Evolutionary conservation across 2,888 invertebrate species (phyloP).

Genomic region (Aphrophora alni): DNA sequence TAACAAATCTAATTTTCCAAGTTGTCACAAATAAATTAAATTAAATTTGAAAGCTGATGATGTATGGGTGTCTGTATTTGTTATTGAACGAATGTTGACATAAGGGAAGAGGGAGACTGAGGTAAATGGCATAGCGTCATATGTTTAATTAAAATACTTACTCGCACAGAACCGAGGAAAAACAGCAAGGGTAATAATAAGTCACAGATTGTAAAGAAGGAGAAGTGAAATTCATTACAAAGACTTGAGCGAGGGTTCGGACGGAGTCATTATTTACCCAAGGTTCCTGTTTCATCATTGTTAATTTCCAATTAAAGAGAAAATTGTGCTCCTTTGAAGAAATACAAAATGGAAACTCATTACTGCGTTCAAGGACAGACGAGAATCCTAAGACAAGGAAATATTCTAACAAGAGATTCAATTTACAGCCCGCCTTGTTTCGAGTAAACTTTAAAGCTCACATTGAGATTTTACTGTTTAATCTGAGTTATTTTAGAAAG

Average conservation of each 20-base stretch:
- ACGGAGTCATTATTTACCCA: conserved; percentile 33
- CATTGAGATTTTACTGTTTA: neutral
- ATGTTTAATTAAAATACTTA: conserved; percentile 40
- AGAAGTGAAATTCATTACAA: conserved; percentile 32
- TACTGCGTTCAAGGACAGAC: neutral
- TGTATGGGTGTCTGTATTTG: neutral
- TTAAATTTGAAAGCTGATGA: neutral
- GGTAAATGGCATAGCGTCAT: conserved; percentile 23
- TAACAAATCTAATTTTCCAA: neutral
- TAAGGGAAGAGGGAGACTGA: neutral
- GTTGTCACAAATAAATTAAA: neutral
- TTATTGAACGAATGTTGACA: neutral
- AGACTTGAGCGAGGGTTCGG: conserved; percentile 10
- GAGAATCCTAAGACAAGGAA: neutral
- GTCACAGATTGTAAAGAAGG: conserved; percentile 31
- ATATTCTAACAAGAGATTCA: neutral
- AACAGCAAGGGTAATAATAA: conserved; percentile 35
- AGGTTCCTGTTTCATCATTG: conserved; percentile 36
- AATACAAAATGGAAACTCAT: conserved; percentile 36
- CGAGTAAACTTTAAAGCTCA: neutral
- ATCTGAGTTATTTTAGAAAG: neutral
- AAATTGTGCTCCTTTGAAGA: conserved; percentile 40
- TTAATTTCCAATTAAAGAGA: conserved; percentile 40
- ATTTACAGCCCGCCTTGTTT: neutral
- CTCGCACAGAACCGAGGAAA: conserved; percentile 25